Percentiles rank a stretch among this genome's conserved stretches.
Conservation (phyloP, 2,113 vertebrate genomes). For the Mystacornis crossleyi region DNA sequence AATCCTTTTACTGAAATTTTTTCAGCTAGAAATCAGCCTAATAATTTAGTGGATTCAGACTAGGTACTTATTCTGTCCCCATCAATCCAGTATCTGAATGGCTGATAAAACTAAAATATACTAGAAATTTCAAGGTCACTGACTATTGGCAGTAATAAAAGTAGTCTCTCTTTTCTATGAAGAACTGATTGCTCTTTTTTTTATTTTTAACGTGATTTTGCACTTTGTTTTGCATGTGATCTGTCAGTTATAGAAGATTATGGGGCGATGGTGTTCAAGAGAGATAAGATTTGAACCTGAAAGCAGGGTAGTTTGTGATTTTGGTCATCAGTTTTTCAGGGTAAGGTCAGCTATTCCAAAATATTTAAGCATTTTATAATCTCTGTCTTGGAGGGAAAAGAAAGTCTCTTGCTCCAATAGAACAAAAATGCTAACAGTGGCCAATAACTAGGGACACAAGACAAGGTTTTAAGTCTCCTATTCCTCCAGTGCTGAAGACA, state of each 20-base stretch:
- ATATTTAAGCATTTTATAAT: not conserved
- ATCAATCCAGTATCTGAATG: not conserved
- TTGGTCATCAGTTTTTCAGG: not conserved
- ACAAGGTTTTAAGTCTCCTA: not conserved
- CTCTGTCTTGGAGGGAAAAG: not conserved
- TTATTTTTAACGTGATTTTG: not conserved
- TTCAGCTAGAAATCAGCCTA: not conserved
- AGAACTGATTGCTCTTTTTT: not conserved
- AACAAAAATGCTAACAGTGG: not conserved
- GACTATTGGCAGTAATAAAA: not conserved
- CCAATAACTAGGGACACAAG: not conserved
- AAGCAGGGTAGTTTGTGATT: not conserved
- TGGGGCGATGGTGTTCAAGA: accelerated
- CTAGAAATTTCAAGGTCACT: not conserved
- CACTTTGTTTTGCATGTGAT: not conserved
- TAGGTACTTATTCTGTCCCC: not conserved
- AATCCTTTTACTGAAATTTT: not conserved
- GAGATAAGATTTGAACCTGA: not conserved
- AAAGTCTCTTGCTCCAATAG: not conserved
- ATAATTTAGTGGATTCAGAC: not conserved
- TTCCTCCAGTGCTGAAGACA: not conserved
- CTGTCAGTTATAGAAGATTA: not conserved
- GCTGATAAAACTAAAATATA: not conserved
- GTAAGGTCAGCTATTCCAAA: not conserved
- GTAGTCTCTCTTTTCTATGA: not conserved